Evolutionary conservation across 1,140 invertebrate genomes (phyloP).

Genomic region (Micrasema minimum): DNA sequence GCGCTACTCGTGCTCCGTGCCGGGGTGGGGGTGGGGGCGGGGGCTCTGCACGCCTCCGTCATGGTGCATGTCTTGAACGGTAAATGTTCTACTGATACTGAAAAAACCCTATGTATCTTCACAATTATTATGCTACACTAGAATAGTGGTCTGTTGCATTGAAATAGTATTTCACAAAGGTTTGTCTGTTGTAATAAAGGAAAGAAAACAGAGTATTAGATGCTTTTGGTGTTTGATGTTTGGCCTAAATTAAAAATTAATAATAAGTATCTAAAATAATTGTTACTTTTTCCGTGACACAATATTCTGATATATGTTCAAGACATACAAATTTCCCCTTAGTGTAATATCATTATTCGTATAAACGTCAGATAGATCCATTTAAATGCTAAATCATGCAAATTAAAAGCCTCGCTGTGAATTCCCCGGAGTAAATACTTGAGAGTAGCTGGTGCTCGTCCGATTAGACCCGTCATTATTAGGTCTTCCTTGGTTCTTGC

Average conservation of each 20-base stretch:
- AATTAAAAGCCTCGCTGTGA: slow-evolving; percentile 21
- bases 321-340: too few relatives aligned
- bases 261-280: background rate
- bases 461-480: too few relatives aligned
- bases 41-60: slow-evolving; percentile 66
- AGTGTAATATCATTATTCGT: background rate
- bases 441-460: too few relatives aligned
- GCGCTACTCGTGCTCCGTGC: slow-evolving; percentile 76
- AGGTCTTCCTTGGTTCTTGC: too few relatives aligned
- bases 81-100: slow-evolving; percentile 54
- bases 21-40: too few relatives aligned
- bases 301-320: background rate
- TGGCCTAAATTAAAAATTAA: slow-evolving; percentile 1
- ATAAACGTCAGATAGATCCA: slow-evolving; percentile 7
- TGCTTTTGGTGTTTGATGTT: too few relatives aligned
- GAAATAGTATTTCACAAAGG: too few relatives aligned
- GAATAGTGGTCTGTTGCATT: too few relatives aligned
- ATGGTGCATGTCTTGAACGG: slow-evolving; percentile 74
- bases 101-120: too few relatives aligned
- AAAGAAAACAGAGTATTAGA: too few relatives aligned
- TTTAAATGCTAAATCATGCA: slow-evolving; percentile 33
- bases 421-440: slow-evolving; percentile 6
- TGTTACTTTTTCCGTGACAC: background rate
- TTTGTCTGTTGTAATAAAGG: too few relatives aligned
- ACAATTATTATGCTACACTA: too few relatives aligned